phyloP scores from a whole-genome alignment of 1,140 invertebrate species.

The Leptinotarsa texana region DNA sequence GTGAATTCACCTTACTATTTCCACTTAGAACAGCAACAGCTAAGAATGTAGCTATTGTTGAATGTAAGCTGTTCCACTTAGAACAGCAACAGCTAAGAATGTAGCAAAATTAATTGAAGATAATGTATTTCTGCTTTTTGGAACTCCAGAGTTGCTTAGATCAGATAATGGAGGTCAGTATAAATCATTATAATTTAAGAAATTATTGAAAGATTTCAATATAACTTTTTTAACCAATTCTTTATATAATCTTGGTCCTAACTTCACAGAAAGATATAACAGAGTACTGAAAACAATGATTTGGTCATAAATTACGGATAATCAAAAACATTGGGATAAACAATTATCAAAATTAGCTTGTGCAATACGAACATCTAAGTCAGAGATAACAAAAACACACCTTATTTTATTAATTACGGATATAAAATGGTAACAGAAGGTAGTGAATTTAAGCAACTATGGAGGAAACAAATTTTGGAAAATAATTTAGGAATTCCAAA shows the following conservation, averaged over 20 bases:
- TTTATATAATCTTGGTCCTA: slow-evolving; percentile 41
- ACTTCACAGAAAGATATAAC: slow-evolving; percentile 44
- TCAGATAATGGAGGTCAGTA: no score
- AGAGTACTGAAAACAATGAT: slow-evolving; percentile 35
- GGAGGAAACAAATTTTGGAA: no score
- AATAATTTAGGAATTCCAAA: no score
- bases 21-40: slow-evolving; percentile 27
- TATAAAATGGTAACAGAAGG: slow-evolving; percentile 30
- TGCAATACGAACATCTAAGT: slow-evolving; percentile 44
- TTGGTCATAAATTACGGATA: slow-evolving; percentile 42
- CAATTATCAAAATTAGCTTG: slow-evolving; percentile 40
- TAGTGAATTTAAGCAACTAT: neutral
- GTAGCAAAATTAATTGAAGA: slow-evolving; percentile 36
- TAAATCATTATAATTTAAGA: no score
- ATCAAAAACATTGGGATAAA: slow-evolving; percentile 49
- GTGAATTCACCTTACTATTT: slow-evolving; percentile 41
- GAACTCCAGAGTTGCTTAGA: slow-evolving; percentile 30
- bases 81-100: no score
- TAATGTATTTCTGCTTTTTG: slow-evolving; percentile 36
- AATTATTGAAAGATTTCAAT: no score
- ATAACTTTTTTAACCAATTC: slow-evolving; percentile 29
- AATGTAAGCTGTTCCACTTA: no score
- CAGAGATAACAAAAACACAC: slow-evolving; percentile 46
- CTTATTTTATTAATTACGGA: slow-evolving; percentile 42
- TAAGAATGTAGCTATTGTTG: no score